Evolutionary conservation across 2,113 vertebrate species (phyloP).

Genomic region (Cettia cetti): DNA sequence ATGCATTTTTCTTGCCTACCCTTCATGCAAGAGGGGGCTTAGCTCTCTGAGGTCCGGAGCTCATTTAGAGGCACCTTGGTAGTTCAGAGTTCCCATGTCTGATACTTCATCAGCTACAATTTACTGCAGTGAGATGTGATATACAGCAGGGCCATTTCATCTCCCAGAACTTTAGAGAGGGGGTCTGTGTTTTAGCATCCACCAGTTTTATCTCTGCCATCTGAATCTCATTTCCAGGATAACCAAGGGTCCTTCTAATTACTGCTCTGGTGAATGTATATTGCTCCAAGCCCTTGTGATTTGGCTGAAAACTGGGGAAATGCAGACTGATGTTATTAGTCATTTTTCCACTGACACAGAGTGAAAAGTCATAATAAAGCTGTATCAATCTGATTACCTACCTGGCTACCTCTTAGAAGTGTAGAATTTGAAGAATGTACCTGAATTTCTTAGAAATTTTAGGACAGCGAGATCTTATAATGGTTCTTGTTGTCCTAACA

Average conservation of each 20-base stretch:
- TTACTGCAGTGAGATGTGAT: slow-evolving; percentile 77
- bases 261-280: slow-evolving; percentile 37
- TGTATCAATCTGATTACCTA: not conserved
- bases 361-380: not conserved
- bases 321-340: slow-evolving; percentile 2
- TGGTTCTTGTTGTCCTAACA: not conserved
- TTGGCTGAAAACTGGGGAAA: slow-evolving; percentile 27
- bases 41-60: slow-evolving; percentile 25
- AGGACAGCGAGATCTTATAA: not conserved
- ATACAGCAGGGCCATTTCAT: slow-evolving; percentile 71
- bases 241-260: slow-evolving; percentile 65
- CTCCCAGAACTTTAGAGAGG: slow-evolving; percentile 62
- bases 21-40: slow-evolving; percentile 23
- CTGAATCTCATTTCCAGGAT: slow-evolving; percentile 70
- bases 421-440: not conserved
- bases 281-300: slow-evolving; percentile 6
- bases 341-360: not conserved
- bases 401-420: not conserved
- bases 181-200: slow-evolving; percentile 64
- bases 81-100: slow-evolving; percentile 66
- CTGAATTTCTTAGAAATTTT: not conserved
- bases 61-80: slow-evolving; percentile 59
- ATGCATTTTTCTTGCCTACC: slow-evolving; percentile 11
- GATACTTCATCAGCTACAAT: slow-evolving; percentile 69
- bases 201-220: slow-evolving; percentile 72